Evolutionary conservation across 2,797 vertebrate genomes (phyloP).

Genomic region (Carcharodon carcharias): DNA sequence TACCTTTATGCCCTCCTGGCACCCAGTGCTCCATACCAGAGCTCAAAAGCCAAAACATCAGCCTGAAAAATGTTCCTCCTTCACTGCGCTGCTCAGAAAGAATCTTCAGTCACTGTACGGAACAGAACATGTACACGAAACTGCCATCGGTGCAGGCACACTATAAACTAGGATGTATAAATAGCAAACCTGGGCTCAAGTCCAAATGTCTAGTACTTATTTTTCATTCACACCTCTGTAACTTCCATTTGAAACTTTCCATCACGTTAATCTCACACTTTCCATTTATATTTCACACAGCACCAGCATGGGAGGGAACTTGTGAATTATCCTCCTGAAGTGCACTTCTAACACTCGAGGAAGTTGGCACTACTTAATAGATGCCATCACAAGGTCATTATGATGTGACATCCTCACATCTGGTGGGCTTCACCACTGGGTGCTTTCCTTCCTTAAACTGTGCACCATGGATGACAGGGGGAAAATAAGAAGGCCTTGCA

Average conservation of each 20-base stretch:
- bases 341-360: not conserved
- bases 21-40: not conserved
- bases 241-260: not conserved
- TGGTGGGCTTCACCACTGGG: not conserved
- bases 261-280: not conserved
- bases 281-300: not conserved
- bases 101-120: not conserved
- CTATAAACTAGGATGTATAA: not conserved
- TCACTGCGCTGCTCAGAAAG: not conserved
- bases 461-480: not conserved
- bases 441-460: not conserved
- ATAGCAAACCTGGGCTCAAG: not conserved
- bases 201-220: too few species aligned
- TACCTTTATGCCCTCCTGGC: too few species aligned
- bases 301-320: not conserved
- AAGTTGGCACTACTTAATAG: not conserved
- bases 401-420: not conserved
- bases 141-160: not conserved
- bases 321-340: not conserved
- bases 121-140: not conserved
- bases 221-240: not conserved
- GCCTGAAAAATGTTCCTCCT: not conserved
- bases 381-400: not conserved
- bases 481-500: not conserved
- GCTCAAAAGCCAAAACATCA: not conserved